phyloP scores from a whole-genome alignment of 2,888 invertebrate species.

The Diplazon laetatorius region DNA sequence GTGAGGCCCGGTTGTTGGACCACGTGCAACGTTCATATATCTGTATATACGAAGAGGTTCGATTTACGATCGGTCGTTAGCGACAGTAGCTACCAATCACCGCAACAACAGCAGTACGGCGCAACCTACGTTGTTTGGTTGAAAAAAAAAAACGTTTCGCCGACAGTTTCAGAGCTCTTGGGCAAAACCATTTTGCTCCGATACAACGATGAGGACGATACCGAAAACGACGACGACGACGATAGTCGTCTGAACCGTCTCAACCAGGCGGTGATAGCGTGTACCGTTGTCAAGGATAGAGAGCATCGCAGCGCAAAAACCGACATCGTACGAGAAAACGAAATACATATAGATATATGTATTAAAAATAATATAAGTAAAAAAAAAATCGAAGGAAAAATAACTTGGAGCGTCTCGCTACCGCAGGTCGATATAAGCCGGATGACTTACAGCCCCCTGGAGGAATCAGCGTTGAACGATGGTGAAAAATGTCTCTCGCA shows the following conservation, averaged over 20 bases:
- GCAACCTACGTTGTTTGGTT: slow-evolving; percentile 20
- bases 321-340: not conserved
- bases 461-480: slow-evolving; percentile 57
- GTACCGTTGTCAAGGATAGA: slow-evolving; percentile 33
- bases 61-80: slow-evolving; percentile 62
- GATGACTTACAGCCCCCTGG: slow-evolving; percentile 54
- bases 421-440: slow-evolving; percentile 52
- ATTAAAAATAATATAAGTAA: not conserved
- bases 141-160: slow-evolving; percentile 26
- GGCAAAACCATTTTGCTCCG: not conserved
- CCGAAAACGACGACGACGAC: slow-evolving; percentile 15
- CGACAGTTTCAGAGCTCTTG: slow-evolving; percentile 28
- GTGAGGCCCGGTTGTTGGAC: not conserved
- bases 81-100: slow-evolving; percentile 59
- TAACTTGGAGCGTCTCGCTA: slow-evolving; percentile 28
- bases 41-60: slow-evolving; percentile 12
- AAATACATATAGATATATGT: not conserved
- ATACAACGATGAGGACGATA: slow-evolving; percentile 16
- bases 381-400: slow-evolving; percentile 1
- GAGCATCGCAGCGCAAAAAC: not conserved
- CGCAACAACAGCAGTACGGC: slow-evolving; percentile 23
- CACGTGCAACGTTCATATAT: not conserved
- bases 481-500: slow-evolving; percentile 13
- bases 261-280: slow-evolving; percentile 18
- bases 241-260: not conserved